These are phyloP conservation scores for Suncus etruscus DNA, from an alignment of 2,113 vertebrate genomes.

Conservation along the genomic window DNA sequence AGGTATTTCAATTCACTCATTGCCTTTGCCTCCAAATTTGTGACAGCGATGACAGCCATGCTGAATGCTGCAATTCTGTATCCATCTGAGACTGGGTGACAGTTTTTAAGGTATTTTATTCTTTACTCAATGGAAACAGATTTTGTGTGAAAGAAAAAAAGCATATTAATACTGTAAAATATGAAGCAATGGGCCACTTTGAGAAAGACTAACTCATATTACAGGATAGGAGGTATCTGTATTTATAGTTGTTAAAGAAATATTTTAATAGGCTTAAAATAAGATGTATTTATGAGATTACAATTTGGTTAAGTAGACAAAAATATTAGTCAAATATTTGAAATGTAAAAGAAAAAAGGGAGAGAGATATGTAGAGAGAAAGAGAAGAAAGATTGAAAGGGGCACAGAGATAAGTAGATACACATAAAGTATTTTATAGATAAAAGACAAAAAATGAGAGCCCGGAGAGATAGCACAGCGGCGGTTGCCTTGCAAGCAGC, in stretches of 20 bases:
- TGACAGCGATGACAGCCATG: background rate
- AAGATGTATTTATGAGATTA: background rate
- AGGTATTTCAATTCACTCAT: background rate
- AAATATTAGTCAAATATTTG: slow-evolving; percentile 60
- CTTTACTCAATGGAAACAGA: background rate
- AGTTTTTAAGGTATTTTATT: slow-evolving; percentile 25
- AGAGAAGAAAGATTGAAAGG: background rate
- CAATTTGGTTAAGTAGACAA: slow-evolving; percentile 21
- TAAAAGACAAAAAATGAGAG: background rate
- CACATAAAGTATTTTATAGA: background rate
- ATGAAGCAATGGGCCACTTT: background rate
- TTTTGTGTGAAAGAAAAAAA: background rate
- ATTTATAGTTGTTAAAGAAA: slow-evolving; percentile 33
- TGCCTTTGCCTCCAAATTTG: background rate
- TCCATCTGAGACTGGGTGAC: background rate
- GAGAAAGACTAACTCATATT: background rate
- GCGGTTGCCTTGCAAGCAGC: too few relatives aligned
- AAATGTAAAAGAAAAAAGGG: slow-evolving; percentile 18
- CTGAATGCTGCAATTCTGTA: background rate
- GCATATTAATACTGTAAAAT: slow-evolving; percentile 48
- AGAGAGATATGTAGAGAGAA: background rate
- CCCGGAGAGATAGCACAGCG: too few relatives aligned
- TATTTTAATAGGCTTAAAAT: slow-evolving; percentile 23
- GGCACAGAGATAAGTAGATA: background rate
- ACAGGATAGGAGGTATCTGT: slow-evolving; percentile 4